These are phyloP conservation scores for Pterostichus niger DNA, from an alignment of 2,888 invertebrate genomes.

Conservation along the genomic window DNA sequence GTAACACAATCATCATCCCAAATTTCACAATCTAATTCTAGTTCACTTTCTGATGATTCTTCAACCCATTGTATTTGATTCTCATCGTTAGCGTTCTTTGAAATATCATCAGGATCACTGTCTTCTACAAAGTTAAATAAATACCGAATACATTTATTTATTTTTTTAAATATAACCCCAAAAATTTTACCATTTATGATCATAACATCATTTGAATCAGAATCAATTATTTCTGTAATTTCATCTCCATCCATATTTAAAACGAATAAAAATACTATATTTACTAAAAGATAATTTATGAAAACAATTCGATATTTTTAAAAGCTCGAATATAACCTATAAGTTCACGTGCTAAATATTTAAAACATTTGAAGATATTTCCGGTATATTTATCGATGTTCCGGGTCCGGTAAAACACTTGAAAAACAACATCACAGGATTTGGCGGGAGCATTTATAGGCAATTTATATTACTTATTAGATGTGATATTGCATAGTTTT, in stretches of 20 bases:
- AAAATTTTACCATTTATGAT: constrained; percentile 33
- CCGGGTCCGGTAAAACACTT: neutral
- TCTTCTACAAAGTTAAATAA: constrained; percentile 15
- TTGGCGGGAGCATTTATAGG: neutral
- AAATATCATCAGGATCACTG: constrained; percentile 13
- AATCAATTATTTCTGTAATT: constrained; percentile 44
- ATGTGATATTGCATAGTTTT: constrained; percentile 1
- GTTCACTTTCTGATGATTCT: constrained; percentile 72
- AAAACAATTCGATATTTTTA: constrained; percentile 19
- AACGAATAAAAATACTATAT: neutral
- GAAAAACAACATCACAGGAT: neutral
- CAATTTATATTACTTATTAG: neutral
- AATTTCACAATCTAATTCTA: constrained; percentile 73
- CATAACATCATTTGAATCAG: constrained; percentile 38
- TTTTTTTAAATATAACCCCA: neutral
- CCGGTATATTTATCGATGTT: neutral
- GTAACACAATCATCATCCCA: constrained; percentile 74
- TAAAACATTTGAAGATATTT: neutral
- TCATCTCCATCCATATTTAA: constrained; percentile 19
- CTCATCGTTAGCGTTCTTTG: neutral
- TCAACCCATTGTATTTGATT: constrained; percentile 58
- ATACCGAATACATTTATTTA: neutral
- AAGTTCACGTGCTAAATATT: constrained; percentile 18
- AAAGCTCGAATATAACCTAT: constrained; percentile 7
- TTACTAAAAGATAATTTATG: neutral